Evolutionary conservation across 2,888 invertebrate genomes (phyloP), one percentile per base, ranked within the genome.

Genomic region (Drosophila buzzatii): DNA sequence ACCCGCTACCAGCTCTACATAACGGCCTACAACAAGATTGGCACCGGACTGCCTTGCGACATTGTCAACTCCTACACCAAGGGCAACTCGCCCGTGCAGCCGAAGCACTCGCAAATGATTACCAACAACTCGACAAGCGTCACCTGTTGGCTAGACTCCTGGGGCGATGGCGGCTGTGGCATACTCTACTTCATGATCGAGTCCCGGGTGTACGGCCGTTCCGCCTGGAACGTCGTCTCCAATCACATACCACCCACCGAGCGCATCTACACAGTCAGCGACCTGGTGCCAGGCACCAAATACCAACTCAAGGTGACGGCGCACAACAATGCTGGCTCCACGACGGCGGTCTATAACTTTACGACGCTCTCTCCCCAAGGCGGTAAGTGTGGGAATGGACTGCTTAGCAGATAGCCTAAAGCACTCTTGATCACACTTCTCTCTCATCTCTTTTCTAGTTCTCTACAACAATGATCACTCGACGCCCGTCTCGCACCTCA

Each of bases 141-240:
- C 60, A 97, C 97, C 0, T 95, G 97, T 31, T 97, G 97, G 96
- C 93, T 98, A 78, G 97, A 97, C 92, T 96, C 96, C 0, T 98
- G 97, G 97, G 96, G 96, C 42, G 97, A 97, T 88, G 97, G 97
- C 1, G 97, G 97, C 27, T 98, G 97, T 90, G 97, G 97, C 3
- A 97, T 98, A 76, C 94, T 96, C 10, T 96, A 97, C 93, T 98
- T 97, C 90, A 96, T 96, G 79, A 95, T 98, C 45, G 97, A 97
- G 91, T 97, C 97, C 90, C 93, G 95, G 69, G 94, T 95, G 66
- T 94, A 95, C 72, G 93, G 90, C 3, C 69, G 93, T 20, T 93
- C 93, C 8, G 94, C 96, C 90, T 97, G 97, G 97, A 96, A 95
- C 2, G 94, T 97, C 65, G 96, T 97, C 1, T 96, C 97, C 3